Percentiles rank a stretch among this genome's conserved stretches.
phyloP scores from a whole-genome alignment of 2,113 vertebrate genomes.

The Rhinolophus ferrumequinum region DNA sequence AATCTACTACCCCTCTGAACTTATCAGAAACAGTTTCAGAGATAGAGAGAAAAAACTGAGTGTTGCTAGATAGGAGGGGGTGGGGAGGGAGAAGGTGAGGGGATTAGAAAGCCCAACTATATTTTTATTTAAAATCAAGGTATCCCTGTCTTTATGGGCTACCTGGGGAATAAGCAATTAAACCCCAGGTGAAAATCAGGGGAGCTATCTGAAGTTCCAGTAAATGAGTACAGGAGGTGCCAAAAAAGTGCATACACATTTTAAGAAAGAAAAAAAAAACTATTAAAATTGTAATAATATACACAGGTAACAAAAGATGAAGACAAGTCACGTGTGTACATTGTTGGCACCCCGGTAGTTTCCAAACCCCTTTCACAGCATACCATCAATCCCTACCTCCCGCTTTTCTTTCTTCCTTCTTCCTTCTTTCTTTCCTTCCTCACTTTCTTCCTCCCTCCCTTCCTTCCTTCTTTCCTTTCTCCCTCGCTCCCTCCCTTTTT shows the following conservation, averaged over 20 bases:
- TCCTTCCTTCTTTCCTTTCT: background rate
- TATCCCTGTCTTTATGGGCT: background rate
- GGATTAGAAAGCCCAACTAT: background rate
- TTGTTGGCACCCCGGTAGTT: background rate
- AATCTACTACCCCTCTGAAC: too few relatives aligned
- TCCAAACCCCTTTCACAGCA: background rate
- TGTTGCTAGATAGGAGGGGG: too few relatives aligned
- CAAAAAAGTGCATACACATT: too few relatives aligned
- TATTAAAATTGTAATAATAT: too few relatives aligned
- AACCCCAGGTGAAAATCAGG: background rate
- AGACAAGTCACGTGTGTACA: too few relatives aligned
- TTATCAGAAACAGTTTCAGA: too few relatives aligned
- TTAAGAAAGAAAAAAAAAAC: too few relatives aligned
- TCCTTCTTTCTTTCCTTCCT: background rate
- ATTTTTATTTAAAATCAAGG: slow-evolving; percentile 5
- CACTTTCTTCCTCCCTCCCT: too few relatives aligned
- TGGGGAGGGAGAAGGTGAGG: too few relatives aligned
- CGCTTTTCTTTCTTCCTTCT: too few relatives aligned
- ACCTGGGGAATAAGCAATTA: background rate
- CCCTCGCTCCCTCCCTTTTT: accelerated
- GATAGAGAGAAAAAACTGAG: too few relatives aligned
- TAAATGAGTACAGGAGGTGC: background rate
- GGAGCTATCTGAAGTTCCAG: background rate
- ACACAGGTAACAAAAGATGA: too few relatives aligned
- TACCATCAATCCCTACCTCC: background rate